These are phyloP conservation scores for Popillia japonica DNA, from an alignment of 1,140 invertebrate species.

Conservation along the genomic window DNA sequence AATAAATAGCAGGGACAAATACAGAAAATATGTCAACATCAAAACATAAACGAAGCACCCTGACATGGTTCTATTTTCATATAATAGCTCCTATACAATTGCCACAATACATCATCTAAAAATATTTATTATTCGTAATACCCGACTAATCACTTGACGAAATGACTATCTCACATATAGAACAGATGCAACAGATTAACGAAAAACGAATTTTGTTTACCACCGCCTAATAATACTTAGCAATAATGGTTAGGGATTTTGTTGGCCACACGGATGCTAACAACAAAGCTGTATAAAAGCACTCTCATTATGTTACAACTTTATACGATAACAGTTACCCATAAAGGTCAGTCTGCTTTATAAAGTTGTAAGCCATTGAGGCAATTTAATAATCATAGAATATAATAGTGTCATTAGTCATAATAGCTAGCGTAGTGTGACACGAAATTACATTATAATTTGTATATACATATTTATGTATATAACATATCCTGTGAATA, in stretches of 20 bases:
- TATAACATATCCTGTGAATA: too few species aligned
- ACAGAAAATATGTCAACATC: too few species aligned
- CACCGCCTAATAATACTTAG: background rate
- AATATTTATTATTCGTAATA: too few species aligned
- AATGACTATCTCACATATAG: too few species aligned
- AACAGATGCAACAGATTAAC: background rate
- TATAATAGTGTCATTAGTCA: background rate
- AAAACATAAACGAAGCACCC: too few species aligned
- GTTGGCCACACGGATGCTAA: background rate
- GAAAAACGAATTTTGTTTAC: background rate
- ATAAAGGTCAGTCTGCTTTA: background rate
- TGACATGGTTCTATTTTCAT: too few species aligned
- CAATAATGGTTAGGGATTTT: background rate
- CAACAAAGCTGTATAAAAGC: background rate
- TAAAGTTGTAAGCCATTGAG: background rate
- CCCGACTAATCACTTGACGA: too few species aligned
- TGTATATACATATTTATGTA: too few species aligned
- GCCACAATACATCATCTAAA: too few species aligned
- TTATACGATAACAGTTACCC: background rate
- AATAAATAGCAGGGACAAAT: too few species aligned
- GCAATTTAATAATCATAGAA: background rate
- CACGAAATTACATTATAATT: too few species aligned
- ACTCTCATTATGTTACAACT: background rate
- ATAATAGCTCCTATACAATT: too few species aligned
- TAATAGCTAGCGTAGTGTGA: background rate